phyloP scores from a whole-genome alignment of 2,797 vertebrate genomes.

The Pangasius djambal region DNA sequence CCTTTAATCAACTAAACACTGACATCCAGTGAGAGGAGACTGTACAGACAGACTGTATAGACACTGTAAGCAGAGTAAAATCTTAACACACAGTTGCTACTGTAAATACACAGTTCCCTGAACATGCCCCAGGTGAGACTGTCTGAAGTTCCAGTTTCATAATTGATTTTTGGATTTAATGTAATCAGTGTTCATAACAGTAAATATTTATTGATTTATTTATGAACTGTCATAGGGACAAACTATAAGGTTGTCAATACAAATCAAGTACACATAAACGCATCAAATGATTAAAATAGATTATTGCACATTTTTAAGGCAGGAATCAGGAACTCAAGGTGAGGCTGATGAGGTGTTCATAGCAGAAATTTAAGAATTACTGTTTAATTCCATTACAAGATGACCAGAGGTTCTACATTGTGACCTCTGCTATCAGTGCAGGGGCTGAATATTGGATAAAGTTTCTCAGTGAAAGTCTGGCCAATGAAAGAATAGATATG shows the following conservation, averaged over 20 bases:
- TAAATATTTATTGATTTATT: neutral
- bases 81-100: neutral
- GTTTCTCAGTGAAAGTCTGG: neutral
- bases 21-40: neutral
- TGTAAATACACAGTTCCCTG: neutral
- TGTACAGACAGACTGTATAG: neutral
- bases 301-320: too few species aligned
- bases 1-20: neutral
- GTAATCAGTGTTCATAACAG: neutral
- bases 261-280: too few species aligned
- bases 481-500: slow-evolving; percentile 15
- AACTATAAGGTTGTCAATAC: too few species aligned
- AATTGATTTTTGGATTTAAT: too few species aligned
- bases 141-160: neutral
- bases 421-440: neutral
- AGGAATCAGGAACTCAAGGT: too few species aligned
- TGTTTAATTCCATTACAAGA: neutral
- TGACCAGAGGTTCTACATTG: neutral
- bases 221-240: too few species aligned
- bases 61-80: neutral
- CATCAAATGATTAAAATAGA: too few species aligned
- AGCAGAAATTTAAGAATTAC: neutral
- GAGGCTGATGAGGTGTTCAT: neutral
- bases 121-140: neutral
- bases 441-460: neutral